These are phyloP conservation scores for Patella pellucida DNA, from an alignment of 2,888 invertebrate genomes.

Conservation along the genomic window DNA sequence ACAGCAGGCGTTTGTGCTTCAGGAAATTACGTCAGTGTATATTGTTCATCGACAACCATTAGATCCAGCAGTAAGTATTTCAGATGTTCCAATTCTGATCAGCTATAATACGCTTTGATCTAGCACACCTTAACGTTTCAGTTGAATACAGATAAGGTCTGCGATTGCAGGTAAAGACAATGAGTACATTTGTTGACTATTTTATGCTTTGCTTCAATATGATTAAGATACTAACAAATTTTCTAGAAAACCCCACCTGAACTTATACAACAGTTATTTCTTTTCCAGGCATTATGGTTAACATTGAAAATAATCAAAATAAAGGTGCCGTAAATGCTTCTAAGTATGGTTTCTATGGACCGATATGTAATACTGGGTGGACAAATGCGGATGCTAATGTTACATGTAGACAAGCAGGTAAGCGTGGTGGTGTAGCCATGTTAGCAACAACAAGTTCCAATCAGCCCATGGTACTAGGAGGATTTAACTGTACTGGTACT, in stretches of 20 bases:
- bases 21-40: slow-evolving; percentile 44
- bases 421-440: slow-evolving; percentile 15
- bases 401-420: slow-evolving; percentile 18
- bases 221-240: too few species aligned
- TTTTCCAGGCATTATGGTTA: background rate
- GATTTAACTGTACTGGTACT: slow-evolving; percentile 46
- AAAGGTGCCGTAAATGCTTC: slow-evolving; percentile 78
- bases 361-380: slow-evolving; percentile 56
- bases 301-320: too few species aligned
- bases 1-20: slow-evolving; percentile 31
- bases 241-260: too few species aligned
- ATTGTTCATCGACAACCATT: slow-evolving; percentile 40
- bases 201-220: too few species aligned
- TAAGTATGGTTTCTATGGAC: slow-evolving; percentile 82
- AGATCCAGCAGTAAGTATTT: slow-evolving; percentile 28
- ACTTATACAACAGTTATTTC: background rate
- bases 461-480: slow-evolving; percentile 47
- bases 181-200: too few species aligned
- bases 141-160: too few species aligned
- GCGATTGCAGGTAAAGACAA: too few species aligned
- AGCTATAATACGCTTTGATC: too few species aligned
- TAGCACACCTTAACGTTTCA: too few species aligned
- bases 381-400: slow-evolving; percentile 49
- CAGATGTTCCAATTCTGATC: too few species aligned
- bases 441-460: background rate